Conservation (phyloP, 2,888 invertebrate genomes). For the Teinopalpus imperialis region DNA sequence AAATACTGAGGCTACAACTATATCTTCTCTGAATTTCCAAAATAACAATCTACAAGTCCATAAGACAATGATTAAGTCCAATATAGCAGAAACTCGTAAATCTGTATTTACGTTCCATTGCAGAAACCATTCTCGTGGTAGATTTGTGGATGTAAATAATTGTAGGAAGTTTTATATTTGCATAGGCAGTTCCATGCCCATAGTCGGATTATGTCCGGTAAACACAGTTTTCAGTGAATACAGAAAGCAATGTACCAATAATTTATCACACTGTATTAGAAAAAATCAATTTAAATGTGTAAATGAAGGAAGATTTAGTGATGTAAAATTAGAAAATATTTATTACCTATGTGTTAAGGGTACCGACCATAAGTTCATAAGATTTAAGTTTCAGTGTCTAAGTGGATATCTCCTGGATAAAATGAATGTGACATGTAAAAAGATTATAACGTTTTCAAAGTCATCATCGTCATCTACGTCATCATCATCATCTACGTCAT, state of each 20-base stretch:
- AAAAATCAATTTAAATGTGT: constrained; percentile 74
- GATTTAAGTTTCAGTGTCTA: constrained; percentile 65
- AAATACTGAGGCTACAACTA: too few relatives aligned
- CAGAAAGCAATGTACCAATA: constrained; percentile 68
- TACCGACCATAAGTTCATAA: constrained; percentile 41
- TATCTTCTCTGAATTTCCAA: neutral
- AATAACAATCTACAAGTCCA: neutral
- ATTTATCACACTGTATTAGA: constrained; percentile 69
- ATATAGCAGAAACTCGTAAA: neutral
- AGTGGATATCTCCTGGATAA: constrained; percentile 56
- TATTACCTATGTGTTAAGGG: constrained; percentile 69
- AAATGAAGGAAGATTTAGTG: constrained; percentile 60
- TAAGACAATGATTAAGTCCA: neutral
- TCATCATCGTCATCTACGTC: constrained; percentile 29
- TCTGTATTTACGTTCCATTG: constrained; percentile 39
- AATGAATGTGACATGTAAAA: constrained; percentile 49
- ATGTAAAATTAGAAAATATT: constrained; percentile 54
- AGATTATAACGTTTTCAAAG: constrained; percentile 26
- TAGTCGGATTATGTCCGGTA: constrained; percentile 56
- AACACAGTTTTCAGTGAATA: constrained; percentile 70
- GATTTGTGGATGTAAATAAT: constrained; percentile 66
- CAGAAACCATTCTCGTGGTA: constrained; percentile 52
- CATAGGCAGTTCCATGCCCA: constrained; percentile 48
- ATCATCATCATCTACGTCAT: constrained; percentile 27
- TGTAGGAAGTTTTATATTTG: constrained; percentile 80